Evolutionary conservation across 2,113 vertebrate genomes (phyloP).

Genomic region (Corythornis vintsioides): DNA sequence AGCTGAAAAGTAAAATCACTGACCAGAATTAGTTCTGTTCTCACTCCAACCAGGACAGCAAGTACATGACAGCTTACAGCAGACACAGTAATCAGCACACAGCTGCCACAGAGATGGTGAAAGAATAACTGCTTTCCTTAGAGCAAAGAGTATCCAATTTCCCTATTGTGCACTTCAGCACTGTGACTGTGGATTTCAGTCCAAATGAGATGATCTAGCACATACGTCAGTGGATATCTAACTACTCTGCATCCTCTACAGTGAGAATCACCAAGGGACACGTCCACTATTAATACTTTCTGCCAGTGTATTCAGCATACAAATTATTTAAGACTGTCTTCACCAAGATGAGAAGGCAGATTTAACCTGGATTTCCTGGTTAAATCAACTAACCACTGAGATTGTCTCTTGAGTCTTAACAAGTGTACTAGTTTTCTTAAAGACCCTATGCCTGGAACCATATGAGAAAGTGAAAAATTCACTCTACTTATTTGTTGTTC

Average conservation of each 20-base stretch:
- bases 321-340: background rate
- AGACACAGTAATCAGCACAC: conserved; percentile 34
- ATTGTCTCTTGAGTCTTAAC: background rate
- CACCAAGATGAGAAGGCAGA: background rate
- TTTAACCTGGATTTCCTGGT: background rate
- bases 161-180: background rate
- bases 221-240: background rate
- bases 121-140: background rate
- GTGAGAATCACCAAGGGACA: background rate
- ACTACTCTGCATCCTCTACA: background rate
- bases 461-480: background rate
- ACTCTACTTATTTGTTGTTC: background rate
- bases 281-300: background rate
- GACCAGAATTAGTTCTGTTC: too few species aligned
- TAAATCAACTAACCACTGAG: background rate
- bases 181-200: background rate
- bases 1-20: too few species aligned
- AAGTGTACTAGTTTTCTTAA: background rate
- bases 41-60: background rate
- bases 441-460: background rate
- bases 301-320: background rate
- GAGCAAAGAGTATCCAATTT: background rate
- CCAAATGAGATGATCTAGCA: background rate
- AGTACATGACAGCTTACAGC: conserved; percentile 37
- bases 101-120: conserved; percentile 53